These are phyloP conservation scores for Lates calcarifer DNA, from an alignment of 2,113 vertebrate genomes.

Conservation along the genomic window DNA sequence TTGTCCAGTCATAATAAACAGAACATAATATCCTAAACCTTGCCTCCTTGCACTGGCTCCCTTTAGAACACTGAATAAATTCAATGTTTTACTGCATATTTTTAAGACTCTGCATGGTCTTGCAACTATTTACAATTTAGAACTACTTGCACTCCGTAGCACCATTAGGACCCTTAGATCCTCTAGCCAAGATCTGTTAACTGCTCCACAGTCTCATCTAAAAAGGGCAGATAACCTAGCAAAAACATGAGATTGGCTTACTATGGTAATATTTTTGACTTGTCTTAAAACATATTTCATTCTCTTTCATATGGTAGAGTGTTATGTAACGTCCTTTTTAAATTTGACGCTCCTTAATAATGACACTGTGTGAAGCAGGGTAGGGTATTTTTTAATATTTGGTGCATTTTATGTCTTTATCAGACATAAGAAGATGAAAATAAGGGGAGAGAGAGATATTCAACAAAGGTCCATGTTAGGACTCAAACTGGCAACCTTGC, in stretches of 20 bases:
- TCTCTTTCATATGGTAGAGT: background rate
- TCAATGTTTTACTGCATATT: conserved; percentile 29
- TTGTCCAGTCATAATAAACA: conserved; percentile 5
- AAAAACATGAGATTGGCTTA: background rate
- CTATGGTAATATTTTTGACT: background rate
- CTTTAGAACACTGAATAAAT: conserved; percentile 32
- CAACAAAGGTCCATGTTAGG: background rate
- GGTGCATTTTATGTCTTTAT: conserved; percentile 3
- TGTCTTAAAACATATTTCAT: background rate
- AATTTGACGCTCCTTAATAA: background rate
- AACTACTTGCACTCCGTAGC: conserved; percentile 22
- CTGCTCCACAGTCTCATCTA: conserved; percentile 6
- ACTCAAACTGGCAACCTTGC: background rate
- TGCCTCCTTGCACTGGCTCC: background rate
- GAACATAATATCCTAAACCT: background rate
- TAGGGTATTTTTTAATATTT: too few species aligned
- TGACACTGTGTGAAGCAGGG: background rate
- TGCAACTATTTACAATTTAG: conserved; percentile 26
- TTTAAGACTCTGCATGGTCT: conserved; percentile 18
- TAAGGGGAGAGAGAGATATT: too few species aligned
- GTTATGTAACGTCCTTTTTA: conserved; percentile 5
- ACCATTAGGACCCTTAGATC: conserved; percentile 20
- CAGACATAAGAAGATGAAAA: background rate
- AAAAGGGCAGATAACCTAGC: background rate
- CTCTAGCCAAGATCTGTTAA: conserved; percentile 25